A percentile compares a stretch with the other conserved stretches of the same genome.
Conservation (phyloP, 2,113 vertebrate genomes). For the Colaptes auratus region DNA sequence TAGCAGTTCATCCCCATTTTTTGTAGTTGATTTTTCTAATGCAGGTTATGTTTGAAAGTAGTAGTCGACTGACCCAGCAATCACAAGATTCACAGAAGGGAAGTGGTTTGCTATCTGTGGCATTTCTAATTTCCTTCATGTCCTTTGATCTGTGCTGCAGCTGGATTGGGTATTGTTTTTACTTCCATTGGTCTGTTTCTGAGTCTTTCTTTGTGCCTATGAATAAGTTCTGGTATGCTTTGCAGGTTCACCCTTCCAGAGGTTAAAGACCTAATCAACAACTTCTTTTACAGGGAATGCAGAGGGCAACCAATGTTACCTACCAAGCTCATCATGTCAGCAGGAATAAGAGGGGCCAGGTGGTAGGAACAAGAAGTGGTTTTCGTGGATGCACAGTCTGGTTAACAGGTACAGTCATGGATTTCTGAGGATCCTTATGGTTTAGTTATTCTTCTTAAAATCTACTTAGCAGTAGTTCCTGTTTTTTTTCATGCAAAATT, state of each 20-base stretch:
- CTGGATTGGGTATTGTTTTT: not conserved
- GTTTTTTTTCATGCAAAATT: not conserved
- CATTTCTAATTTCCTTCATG: not conserved
- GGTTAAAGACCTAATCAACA: not conserved
- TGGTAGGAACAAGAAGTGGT: slow-evolving; percentile 94
- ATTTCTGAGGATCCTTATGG: not conserved
- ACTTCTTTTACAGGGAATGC: slow-evolving; percentile 85
- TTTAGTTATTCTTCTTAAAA: not conserved
- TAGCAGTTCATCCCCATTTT: not conserved
- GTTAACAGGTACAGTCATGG: slow-evolving; percentile 85
- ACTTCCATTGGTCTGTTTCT: not conserved
- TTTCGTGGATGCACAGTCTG: slow-evolving; percentile 98
- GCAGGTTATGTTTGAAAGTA: not conserved
- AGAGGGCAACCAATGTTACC: slow-evolving; percentile 96
- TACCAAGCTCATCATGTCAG: slow-evolving; percentile 99
- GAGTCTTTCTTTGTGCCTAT: not conserved
- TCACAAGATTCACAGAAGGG: not conserved
- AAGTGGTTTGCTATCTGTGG: not conserved
- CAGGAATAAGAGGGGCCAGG: slow-evolving; percentile 96
- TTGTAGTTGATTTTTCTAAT: not conserved
- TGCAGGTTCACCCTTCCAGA: not conserved
- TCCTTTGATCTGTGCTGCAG: not conserved
- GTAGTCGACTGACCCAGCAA: not conserved
- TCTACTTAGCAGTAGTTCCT: not conserved
- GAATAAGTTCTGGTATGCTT: not conserved